Evolutionary conservation across 2,797 vertebrate genomes (phyloP).

Genomic region (Hirundo rustica): DNA sequence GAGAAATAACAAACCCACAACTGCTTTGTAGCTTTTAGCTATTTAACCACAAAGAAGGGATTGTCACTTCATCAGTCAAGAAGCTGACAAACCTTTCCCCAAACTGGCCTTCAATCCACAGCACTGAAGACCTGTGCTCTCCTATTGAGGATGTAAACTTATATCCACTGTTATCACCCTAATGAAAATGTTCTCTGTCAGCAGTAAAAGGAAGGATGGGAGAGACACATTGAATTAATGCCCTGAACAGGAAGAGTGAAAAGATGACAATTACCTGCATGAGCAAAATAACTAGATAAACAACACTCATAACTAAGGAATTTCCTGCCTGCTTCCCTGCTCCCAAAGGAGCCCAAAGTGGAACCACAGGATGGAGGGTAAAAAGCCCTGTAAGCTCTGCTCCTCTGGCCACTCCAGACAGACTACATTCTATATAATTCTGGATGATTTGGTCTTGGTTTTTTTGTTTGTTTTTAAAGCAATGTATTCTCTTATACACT

Average conservation of each 20-base stretch:
- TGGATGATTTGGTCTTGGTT: neutral
- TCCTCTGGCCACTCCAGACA: neutral
- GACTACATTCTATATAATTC: neutral
- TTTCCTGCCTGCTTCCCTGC: slow-evolving; percentile 37
- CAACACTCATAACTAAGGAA: slow-evolving; percentile 28
- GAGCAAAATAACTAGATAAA: slow-evolving; percentile 32
- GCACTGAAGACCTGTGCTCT: neutral
- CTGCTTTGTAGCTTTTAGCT: neutral
- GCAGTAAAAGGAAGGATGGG: neutral
- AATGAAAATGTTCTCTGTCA: neutral
- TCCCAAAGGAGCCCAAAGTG: slow-evolving; percentile 16
- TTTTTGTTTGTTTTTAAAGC: neutral
- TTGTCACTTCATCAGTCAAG: neutral
- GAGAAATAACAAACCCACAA: neutral
- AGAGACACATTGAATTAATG: neutral
- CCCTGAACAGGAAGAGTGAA: slow-evolving; percentile 30
- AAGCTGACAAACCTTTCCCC: neutral
- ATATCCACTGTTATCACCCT: neutral
- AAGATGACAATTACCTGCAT: slow-evolving; percentile 17
- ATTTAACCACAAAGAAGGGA: neutral
- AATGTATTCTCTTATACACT: neutral
- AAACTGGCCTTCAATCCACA: neutral
- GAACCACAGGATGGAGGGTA: neutral
- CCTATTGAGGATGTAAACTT: neutral
- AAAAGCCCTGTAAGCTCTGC: neutral